phyloP scores from a whole-genome alignment of 2,888 invertebrate genomes.

The Erebia epiphron region DNA sequence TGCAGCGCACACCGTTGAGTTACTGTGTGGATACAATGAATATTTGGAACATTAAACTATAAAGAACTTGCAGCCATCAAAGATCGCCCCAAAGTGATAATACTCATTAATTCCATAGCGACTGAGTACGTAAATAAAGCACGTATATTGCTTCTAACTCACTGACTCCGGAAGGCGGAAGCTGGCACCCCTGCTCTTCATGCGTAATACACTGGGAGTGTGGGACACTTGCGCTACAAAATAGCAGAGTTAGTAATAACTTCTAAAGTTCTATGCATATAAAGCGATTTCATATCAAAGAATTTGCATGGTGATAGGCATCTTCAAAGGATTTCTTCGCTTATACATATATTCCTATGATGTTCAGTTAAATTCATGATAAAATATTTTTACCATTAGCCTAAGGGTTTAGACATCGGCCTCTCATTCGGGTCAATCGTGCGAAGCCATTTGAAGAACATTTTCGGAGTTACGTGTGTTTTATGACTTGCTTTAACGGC shows the following conservation, averaged over 20 bases:
- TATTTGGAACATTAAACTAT: not conserved
- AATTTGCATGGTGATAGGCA: not conserved
- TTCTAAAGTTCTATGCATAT: conserved; percentile 8
- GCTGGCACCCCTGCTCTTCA: conserved; percentile 36
- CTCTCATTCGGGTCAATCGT: too few relatives aligned
- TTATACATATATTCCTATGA: not conserved
- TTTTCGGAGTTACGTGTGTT: too few relatives aligned
- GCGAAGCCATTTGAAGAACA: too few relatives aligned
- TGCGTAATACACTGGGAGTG: conserved; percentile 32
- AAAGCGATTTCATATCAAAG: conserved; percentile 3
- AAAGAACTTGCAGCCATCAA: conserved; percentile 3
- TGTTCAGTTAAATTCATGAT: too few relatives aligned
- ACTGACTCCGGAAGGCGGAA: conserved; percentile 33
- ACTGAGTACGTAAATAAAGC: conserved; percentile 25
- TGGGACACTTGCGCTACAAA: conserved; percentile 19
- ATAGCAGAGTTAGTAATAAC: conserved; percentile 10
- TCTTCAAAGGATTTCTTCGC: not conserved
- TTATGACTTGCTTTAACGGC: too few relatives aligned
- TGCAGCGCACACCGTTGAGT: not conserved
- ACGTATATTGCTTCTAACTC: conserved; percentile 29
- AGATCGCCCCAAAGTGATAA: conserved; percentile 31
- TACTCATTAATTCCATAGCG: conserved; percentile 22
- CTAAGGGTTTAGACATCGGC: too few relatives aligned
- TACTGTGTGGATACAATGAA: not conserved
- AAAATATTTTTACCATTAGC: too few relatives aligned